Evolutionary conservation across 2,888 invertebrate species (phyloP), one percentile per base, ranked within the genome.

Genomic region (Athetis lepigone): DNA sequence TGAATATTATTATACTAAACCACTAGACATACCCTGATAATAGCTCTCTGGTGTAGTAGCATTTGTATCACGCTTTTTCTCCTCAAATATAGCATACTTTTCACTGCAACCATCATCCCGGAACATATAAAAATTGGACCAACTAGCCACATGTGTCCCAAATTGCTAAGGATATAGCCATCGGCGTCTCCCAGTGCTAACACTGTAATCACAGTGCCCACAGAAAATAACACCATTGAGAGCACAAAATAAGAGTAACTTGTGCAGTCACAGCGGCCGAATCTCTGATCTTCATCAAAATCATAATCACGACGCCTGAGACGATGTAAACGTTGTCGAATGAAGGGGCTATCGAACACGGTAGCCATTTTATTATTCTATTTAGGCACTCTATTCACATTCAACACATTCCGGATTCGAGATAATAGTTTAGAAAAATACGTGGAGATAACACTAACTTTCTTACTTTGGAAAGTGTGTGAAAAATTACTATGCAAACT

Each of bases 121-220:
- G 96, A 96, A 89, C 96, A 96, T 85, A 96, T 96, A 85, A 96
- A 96, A 84, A 96, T 96, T 55, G 96, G 96, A 64, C 96, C 96
- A 64, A 96, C 96, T 16, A 96, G 94, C 96, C 96, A 96, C 96
- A 96, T 96, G 92, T 96, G 96, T 69, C 96, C 96, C 77, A 96
- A 90, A 89, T 96, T 95, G 77, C 90, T 95, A 77, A 96, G 95
- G 79, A 96, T 94, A 79, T 96, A 95, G 54, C 96, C 96, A 88
- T 96, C 95, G 59, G 95, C 94, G 83, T 96, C 96, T 68, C 96
- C 96, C 76, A 96, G 90, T 47, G 96, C 96, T 62, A 96, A 88
- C 58, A 96, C 96, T 69, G 96, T 96, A 75, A 96, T 96, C 64
- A 96, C 95, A 55, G 96, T 96, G 45, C 96, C 96, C 55, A 96